phyloP scores from a whole-genome alignment of 2,113 vertebrate genomes.

The Scopus umbretta region DNA sequence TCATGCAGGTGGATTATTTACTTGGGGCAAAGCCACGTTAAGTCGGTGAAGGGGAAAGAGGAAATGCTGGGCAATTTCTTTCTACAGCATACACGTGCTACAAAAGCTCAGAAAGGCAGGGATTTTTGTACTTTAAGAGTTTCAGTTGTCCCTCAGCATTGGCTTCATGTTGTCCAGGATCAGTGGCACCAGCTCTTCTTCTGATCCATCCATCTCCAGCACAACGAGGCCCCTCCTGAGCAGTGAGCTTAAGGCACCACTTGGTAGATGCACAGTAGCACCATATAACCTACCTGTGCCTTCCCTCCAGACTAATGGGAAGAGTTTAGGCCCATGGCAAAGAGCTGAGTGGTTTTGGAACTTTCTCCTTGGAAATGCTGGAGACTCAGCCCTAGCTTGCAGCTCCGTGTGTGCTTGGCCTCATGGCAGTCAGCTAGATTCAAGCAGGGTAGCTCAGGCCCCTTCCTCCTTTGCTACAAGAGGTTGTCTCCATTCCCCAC shows the following conservation, averaged over 20 bases:
- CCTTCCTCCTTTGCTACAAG: background rate
- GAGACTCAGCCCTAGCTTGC: background rate
- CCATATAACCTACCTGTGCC: background rate
- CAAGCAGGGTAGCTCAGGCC: background rate
- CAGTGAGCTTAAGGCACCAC: background rate
- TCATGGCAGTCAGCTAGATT: background rate
- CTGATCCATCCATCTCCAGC: background rate
- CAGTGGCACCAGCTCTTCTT: background rate
- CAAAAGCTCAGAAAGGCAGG: background rate
- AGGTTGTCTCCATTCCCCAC: background rate
- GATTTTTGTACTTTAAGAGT: background rate
- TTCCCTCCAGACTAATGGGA: background rate
- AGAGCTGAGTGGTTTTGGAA: background rate
- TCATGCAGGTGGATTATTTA: background rate
- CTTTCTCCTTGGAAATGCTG: background rate
- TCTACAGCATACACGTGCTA: accelerated
- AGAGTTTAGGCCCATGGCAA: background rate
- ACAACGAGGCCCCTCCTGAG: background rate
- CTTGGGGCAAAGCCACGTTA: background rate
- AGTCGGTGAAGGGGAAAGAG: background rate
- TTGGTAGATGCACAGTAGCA: background rate
- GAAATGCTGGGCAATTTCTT: background rate
- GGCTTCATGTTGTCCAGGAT: background rate
- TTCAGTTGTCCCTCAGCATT: background rate
- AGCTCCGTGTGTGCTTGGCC: background rate